Evolutionary conservation across 2,113 vertebrate genomes (phyloP).

Genomic region (Gorsachius goisagi): DNA sequence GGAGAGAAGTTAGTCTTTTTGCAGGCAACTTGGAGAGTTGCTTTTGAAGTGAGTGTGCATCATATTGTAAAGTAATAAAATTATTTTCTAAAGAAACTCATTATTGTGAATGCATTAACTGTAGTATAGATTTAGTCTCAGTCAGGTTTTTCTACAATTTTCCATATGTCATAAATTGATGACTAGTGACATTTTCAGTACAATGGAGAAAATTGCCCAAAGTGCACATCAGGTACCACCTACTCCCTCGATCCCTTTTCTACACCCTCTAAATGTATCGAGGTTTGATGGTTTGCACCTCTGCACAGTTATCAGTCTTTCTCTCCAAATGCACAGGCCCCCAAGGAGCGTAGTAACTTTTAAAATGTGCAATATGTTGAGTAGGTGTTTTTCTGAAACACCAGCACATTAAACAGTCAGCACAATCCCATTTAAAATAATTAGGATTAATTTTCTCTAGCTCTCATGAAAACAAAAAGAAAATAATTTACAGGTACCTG

Average conservation of each 20-base stretch:
- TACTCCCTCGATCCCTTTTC: background rate
- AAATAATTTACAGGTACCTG: background rate
- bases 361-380: constrained; percentile 18
- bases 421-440: constrained; percentile 21
- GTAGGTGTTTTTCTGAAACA: constrained; percentile 44
- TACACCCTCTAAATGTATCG: background rate
- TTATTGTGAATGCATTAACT: background rate
- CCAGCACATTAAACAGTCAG: constrained; percentile 21
- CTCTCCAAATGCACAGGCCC: background rate
- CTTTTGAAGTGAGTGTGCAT: background rate
- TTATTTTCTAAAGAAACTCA: background rate
- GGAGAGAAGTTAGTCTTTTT: background rate
- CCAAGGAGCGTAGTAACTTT: background rate
- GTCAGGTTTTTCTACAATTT: background rate
- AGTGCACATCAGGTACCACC: background rate
- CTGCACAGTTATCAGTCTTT: background rate
- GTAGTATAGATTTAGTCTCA: background rate
- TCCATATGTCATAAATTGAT: background rate
- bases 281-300: background rate
- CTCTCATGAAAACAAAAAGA: constrained; percentile 24
- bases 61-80: background rate
- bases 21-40: background rate
- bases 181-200: background rate
- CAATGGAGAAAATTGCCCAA: background rate
- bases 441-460: constrained; percentile 44